Evolutionary conservation across 2,888 invertebrate genomes (phyloP).

Genomic region (Meteorus cinctellus): DNA sequence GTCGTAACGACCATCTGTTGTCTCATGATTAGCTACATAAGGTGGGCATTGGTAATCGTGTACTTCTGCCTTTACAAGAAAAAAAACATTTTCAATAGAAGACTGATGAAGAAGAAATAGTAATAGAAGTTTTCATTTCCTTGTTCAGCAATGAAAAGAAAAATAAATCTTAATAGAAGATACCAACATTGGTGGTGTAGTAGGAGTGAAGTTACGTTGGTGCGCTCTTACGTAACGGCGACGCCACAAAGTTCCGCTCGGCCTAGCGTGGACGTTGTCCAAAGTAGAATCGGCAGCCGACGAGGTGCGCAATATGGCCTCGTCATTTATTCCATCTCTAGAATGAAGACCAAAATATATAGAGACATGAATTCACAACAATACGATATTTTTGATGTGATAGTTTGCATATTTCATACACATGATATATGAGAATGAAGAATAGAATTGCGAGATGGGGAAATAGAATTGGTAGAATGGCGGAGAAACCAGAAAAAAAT

Average conservation of each 20-base stretch:
- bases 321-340: constrained; percentile 14
- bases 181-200: neutral
- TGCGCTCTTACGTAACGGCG: constrained; percentile 61
- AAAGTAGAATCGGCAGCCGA: constrained; percentile 30
- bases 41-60: neutral
- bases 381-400: constrained; percentile 14
- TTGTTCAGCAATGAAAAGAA: constrained; percentile 32
- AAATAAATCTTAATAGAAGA: constrained; percentile 15
- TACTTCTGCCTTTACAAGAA: neutral
- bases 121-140: neutral
- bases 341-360: constrained; percentile 17
- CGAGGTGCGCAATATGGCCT: constrained; percentile 40
- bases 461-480: neutral
- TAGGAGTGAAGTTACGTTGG: constrained; percentile 52
- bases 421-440: neutral
- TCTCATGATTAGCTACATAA: constrained; percentile 14
- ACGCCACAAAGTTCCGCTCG: constrained; percentile 61
- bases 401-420: constrained; percentile 9
- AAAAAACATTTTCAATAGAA: neutral
- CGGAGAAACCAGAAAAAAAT: neutral
- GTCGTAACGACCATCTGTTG: constrained; percentile 5
- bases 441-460: neutral
- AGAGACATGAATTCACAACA: constrained; percentile 4
- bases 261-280: constrained; percentile 62
- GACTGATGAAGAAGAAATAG: neutral